Base-by-base conservation (phyloP, 2,888 invertebrate genomes). In the Drosophila mercatorum region DNA sequence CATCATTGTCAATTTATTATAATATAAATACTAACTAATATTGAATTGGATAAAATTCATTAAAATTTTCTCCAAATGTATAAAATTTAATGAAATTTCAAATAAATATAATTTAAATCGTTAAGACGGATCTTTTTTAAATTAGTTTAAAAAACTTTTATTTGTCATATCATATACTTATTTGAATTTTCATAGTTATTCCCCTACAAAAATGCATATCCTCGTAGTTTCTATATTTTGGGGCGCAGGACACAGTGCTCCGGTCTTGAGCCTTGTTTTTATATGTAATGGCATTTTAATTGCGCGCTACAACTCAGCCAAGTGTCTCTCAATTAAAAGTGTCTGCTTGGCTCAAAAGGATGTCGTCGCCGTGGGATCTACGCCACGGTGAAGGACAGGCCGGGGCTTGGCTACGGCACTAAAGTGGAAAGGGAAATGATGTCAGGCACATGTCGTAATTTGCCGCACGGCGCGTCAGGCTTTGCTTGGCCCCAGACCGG, bases 261-360 rank as follows among this genome's bases (percentile, higher is more conserved):
- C 22, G 28, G 56, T 36, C 36, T 61, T 22, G 51, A 71, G 72
- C 67, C 72, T 73, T 81, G 71, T 86, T 80, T 88, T 83, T 76
- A 66, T 69, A 83, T 80, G 75, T 88, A 88, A 86, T 86, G 88
- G 77, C 87, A 80, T 86, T 86, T 88, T 86, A 86, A 86, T 86
- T 86, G 86, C 86, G 58, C 70, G 74, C 84, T 75, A 72, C 82
- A 80, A 78, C 81, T 81, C 81, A 87, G 71, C 76, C 75, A 75
- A 86, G 88, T 83, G 86, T 84, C 82, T 86, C 88, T 84, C 84
- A 86, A 86, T 86, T 88, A 86, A 88, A 86, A 86, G 75, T 75
- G 88, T 86, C 84, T 86, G 83, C 88, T 78, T 67, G 78, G 66
- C 82, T 82, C 82, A 74, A 81, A 74, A 87, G 81, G 78, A 78